Percentiles rank a stretch among this genome's conserved stretches.
These are phyloP conservation scores for Conus betulinus DNA, from an alignment of 1,140 invertebrate species.

Conservation along the genomic window DNA sequence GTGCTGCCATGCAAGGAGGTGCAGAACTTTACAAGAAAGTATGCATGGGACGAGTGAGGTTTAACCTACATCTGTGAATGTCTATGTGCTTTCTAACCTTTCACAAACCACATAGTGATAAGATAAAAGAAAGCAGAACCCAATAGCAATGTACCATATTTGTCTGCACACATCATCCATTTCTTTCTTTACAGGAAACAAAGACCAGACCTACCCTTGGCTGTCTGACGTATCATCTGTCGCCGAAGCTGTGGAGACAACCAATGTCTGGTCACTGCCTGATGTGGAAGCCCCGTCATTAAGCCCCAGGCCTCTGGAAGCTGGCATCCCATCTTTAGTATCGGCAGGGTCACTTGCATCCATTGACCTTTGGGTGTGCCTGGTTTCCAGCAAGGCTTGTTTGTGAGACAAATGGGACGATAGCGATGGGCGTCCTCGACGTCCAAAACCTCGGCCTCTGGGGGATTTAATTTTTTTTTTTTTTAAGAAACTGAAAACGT, in stretches of 20 bases:
- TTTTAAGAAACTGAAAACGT: too few species aligned
- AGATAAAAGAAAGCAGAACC: too few species aligned
- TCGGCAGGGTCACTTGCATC: constrained; percentile 11
- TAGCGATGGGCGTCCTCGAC: constrained; percentile 10
- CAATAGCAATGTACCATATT: too few species aligned
- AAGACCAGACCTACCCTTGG: background rate
- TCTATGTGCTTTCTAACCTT: too few species aligned
- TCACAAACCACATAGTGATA: too few species aligned
- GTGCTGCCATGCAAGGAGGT: too few species aligned
- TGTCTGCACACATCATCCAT: too few species aligned
- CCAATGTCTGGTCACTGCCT: background rate
- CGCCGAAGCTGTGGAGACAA: background rate
- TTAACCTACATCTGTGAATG: too few species aligned
- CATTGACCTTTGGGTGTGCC: constrained; percentile 18
- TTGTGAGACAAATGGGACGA: background rate
- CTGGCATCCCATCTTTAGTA: background rate
- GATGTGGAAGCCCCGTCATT: background rate
- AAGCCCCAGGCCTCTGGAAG: background rate
- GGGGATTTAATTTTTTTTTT: too few species aligned
- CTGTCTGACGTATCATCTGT: constrained; percentile 5
- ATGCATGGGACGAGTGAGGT: too few species aligned
- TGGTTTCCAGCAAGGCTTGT: constrained; percentile 12
- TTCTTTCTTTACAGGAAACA: too few species aligned
- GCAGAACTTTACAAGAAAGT: too few species aligned
- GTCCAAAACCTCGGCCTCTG: constrained; percentile 27